A percentile compares a stretch with the other conserved stretches of the same genome.
These are phyloP conservation scores for Notocelia uddmanniana DNA, from an alignment of 2,888 invertebrate species.

Conservation along the genomic window DNA sequence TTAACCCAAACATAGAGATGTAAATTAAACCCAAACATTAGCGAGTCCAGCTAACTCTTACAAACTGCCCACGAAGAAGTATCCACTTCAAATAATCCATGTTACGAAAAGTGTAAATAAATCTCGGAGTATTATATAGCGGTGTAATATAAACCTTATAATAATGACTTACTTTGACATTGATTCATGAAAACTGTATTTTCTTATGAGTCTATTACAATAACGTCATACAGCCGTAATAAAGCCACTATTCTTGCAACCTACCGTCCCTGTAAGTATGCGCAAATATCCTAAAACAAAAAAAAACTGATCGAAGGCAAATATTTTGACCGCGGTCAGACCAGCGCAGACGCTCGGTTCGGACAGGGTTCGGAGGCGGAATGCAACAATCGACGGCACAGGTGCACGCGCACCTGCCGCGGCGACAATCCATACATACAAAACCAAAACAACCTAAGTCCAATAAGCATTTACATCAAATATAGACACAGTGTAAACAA, in stretches of 20 bases:
- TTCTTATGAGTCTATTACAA: too few relatives aligned
- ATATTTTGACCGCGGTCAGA: slow-evolving; percentile 33
- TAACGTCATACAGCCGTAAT: too few relatives aligned
- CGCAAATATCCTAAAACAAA: slow-evolving; percentile 1
- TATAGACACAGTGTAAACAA: background rate
- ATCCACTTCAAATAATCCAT: too few relatives aligned
- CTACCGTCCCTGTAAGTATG: background rate
- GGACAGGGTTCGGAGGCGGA: slow-evolving; percentile 58
- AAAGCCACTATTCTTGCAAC: background rate
- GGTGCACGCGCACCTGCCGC: slow-evolving; percentile 78
- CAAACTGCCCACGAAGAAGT: too few relatives aligned
- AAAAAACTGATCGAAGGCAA: slow-evolving; percentile 14
- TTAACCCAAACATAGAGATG: too few relatives aligned
- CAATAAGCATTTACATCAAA: background rate
- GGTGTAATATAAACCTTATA: too few relatives aligned
- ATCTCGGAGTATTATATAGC: too few relatives aligned
- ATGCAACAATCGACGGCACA: slow-evolving; percentile 69
- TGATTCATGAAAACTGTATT: too few relatives aligned
- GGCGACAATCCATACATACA: slow-evolving; percentile 26
- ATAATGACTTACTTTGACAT: too few relatives aligned
- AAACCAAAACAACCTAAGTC: slow-evolving; percentile 1
- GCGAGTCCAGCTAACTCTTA: too few relatives aligned
- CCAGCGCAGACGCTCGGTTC: slow-evolving; percentile 47
- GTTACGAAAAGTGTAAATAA: too few relatives aligned
- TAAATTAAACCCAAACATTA: too few relatives aligned